A percentile compares a stretch with the other conserved stretches of the same genome.
Evolutionary conservation across 2,113 vertebrate genomes (phyloP).

Genomic region (Chitala chitala): DNA sequence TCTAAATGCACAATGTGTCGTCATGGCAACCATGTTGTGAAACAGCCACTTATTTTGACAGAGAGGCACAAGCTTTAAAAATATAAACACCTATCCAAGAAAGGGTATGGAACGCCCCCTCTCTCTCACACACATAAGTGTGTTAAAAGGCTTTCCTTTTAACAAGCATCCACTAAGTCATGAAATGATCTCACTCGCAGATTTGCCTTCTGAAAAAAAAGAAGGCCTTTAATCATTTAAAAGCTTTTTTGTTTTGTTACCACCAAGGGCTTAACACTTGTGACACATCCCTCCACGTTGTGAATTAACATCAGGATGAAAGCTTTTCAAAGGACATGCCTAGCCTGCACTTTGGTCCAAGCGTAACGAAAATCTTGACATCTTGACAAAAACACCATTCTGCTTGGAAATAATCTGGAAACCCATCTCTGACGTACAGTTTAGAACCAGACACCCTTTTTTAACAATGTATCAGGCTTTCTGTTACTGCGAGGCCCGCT

Average conservation of each 20-base stretch:
- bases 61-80: neutral
- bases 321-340: conserved; percentile 26
- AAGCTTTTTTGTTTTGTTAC: conserved; percentile 17
- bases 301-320: conserved; percentile 10
- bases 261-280: conserved; percentile 18
- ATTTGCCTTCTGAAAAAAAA: neutral
- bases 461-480: no score
- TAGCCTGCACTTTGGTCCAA: conserved; percentile 9
- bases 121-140: neutral
- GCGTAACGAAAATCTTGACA: no score
- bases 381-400: no score
- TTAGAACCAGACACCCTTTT: no score
- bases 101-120: neutral
- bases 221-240: conserved; percentile 19
- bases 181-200: no score
- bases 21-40: neutral
- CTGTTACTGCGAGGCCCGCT: no score
- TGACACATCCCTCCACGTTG: conserved; percentile 21
- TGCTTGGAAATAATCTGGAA: no score
- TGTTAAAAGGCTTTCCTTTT: neutral
- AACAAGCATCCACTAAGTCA: no score
- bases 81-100: neutral
- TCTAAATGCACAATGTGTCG: neutral
- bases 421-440: no score
- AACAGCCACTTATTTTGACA: neutral